phyloP scores from a whole-genome alignment of 2,888 invertebrate species.

The Crioceris asparagi region DNA sequence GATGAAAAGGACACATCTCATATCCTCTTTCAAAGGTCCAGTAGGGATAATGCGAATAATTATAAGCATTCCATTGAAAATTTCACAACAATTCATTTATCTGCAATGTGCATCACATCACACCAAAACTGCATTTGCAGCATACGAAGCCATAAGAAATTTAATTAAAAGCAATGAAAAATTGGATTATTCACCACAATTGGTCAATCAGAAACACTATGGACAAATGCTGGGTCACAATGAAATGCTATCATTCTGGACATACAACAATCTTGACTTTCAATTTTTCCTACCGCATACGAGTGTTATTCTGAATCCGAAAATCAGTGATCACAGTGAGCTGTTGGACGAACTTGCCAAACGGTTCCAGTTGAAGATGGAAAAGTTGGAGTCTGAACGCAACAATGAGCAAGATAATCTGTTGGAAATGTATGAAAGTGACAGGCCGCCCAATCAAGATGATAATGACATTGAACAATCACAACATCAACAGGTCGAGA shows the following conservation, averaged over 20 bases:
- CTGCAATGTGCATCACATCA: constrained; percentile 24
- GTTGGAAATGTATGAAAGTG: too few relatives aligned
- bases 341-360: constrained; percentile 33
- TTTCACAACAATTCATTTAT: constrained; percentile 39
- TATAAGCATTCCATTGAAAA: constrained; percentile 30
- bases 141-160: too few relatives aligned
- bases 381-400: constrained; percentile 13
- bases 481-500: neutral
- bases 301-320: constrained; percentile 45
- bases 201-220: constrained; percentile 14
- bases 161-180: too few relatives aligned
- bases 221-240: constrained; percentile 22
- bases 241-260: constrained; percentile 19
- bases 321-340: constrained; percentile 40
- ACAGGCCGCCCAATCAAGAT: neutral
- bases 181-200: too few relatives aligned
- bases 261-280: constrained; percentile 24
- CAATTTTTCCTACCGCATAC: constrained; percentile 45
- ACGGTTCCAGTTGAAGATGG: constrained; percentile 32
- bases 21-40: constrained; percentile 19
- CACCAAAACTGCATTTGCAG: constrained; percentile 17
- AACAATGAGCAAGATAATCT: constrained; percentile 3
- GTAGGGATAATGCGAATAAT: constrained; percentile 5
- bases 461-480: neutral
- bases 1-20: constrained; percentile 36